Evolutionary conservation across 2,113 vertebrate genomes (phyloP).

Genomic region (Antennarius striatus): DNA sequence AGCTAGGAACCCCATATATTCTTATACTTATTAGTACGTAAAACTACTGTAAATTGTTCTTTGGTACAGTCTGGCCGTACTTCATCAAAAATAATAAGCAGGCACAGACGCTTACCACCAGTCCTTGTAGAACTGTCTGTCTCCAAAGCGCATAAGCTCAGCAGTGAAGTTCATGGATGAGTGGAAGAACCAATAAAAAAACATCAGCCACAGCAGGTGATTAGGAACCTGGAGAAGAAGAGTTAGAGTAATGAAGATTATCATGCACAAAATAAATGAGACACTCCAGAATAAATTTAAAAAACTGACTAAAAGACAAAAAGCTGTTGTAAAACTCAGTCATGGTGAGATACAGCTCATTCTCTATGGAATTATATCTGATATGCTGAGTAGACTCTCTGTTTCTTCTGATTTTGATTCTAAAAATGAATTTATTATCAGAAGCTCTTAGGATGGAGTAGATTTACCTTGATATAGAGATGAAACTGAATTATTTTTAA

Average conservation of each 20-base stretch:
- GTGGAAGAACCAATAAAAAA: slow-evolving; percentile 95
- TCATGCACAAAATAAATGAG: neutral
- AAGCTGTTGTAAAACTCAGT: no score
- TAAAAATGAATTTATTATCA: no score
- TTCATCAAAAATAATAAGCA: neutral
- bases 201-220: slow-evolving; percentile 93
- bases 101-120: slow-evolving; percentile 86
- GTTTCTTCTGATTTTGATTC: no score
- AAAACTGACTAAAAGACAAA: no score
- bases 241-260: neutral
- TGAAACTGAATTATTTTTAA: no score
- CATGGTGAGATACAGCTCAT: no score
- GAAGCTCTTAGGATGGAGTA: no score
- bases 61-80: neutral
- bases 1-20: neutral
- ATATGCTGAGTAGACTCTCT: no score
- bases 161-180: slow-evolving; percentile 88
- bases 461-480: no score
- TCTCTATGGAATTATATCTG: no score
- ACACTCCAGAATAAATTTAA: neutral
- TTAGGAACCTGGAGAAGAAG: slow-evolving; percentile 86
- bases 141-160: slow-evolving; percentile 89
- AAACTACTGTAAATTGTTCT: neutral
- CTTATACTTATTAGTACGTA: no score
- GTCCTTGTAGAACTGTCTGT: slow-evolving; percentile 93